phyloP scores from a whole-genome alignment of 2,113 vertebrate species.

The Rhinopomastus cyanomelas region DNA sequence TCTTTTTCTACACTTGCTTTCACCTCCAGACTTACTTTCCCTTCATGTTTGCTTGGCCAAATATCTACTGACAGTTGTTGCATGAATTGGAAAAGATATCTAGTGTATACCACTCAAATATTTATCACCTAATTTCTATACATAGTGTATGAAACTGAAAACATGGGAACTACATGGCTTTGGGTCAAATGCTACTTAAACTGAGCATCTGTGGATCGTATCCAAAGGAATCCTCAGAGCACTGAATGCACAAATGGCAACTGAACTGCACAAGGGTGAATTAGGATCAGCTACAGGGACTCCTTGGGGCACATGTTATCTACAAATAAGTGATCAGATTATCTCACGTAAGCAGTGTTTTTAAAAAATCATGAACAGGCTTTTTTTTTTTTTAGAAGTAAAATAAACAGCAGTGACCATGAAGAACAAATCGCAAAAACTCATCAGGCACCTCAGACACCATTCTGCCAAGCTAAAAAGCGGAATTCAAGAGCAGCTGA shows the following conservation, averaged over 20 bases:
- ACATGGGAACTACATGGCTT: not conserved
- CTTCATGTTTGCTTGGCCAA: not conserved
- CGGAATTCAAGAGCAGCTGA: slow-evolving; percentile 33
- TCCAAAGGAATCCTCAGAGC: not conserved
- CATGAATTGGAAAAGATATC: not conserved
- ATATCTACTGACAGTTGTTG: accelerated
- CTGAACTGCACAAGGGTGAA: not conserved
- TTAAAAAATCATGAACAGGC: not conserved
- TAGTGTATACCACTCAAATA: not conserved
- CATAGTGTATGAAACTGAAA: not conserved
- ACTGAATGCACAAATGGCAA: not conserved
- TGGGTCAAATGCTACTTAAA: not conserved
- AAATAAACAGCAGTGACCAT: not conserved
- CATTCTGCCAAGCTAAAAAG: not conserved
- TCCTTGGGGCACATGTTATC: not conserved
- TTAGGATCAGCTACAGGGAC: not conserved
- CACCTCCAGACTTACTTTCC: not conserved
- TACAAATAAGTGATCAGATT: not conserved
- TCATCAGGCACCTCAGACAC: not conserved
- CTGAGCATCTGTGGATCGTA: not conserved
- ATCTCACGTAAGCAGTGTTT: not conserved
- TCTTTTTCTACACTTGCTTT: not conserved
- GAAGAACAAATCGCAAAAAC: not conserved
- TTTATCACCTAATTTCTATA: too few relatives aligned
- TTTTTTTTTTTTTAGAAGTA: too few relatives aligned